Percentiles rank a stretch among this genome's conserved stretches.
phyloP scores from a whole-genome alignment of 1,140 invertebrate species.

The Harpegnathos saltator region DNA sequence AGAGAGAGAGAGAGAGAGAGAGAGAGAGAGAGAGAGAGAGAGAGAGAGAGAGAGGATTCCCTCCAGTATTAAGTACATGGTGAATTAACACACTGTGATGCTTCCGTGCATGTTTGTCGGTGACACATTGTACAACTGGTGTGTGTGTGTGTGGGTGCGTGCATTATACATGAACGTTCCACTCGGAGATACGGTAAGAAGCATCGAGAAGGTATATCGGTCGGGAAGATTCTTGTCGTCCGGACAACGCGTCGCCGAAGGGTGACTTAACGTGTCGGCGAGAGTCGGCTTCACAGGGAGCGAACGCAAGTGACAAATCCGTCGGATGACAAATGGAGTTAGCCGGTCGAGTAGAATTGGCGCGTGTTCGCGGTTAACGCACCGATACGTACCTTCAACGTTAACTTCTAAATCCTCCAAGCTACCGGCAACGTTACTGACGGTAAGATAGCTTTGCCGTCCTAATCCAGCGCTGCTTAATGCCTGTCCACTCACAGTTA shows the following conservation, averaged over 20 bases:
- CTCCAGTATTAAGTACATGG: constrained; percentile 31
- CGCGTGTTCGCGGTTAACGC: background rate
- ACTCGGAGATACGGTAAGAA: too few species aligned
- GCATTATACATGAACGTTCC: background rate
- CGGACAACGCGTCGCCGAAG: background rate
- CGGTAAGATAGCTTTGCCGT: constrained; percentile 88
- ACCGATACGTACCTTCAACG: constrained; percentile 92
- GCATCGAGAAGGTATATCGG: too few species aligned
- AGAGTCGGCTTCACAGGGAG: background rate
- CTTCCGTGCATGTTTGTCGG: constrained; percentile 39
- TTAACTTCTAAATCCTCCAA: constrained; percentile 97
- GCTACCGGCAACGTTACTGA: constrained; percentile 91
- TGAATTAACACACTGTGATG: constrained; percentile 47
- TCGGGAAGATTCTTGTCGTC: background rate
- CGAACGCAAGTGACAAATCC: constrained; percentile 16
- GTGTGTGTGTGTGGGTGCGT: background rate
- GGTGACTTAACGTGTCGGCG: background rate
- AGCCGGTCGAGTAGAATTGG: background rate
- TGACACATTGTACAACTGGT: constrained; percentile 3
- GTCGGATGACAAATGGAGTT: background rate
- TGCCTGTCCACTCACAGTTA: constrained; percentile 90
- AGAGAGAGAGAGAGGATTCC: too few species aligned
- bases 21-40: too few species aligned
- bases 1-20: too few species aligned
- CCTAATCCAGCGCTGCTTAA: constrained; percentile 88